Evolutionary conservation across 2,888 invertebrate genomes (phyloP), one percentile per base, ranked within the genome.

Genomic region (Elmis aenea): DNA sequence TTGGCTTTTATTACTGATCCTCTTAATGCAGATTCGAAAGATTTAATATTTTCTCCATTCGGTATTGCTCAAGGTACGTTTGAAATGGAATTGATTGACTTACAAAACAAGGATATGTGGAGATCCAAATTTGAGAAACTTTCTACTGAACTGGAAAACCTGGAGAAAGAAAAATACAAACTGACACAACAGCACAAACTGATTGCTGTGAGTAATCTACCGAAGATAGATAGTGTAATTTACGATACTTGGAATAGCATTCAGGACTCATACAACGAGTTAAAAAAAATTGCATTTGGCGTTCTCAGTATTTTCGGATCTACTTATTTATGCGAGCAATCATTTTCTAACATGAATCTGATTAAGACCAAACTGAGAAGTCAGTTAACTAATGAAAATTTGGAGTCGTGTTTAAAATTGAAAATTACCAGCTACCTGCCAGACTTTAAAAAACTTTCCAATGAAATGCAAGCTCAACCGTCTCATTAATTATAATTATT

Each of bases 91-190:
- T 18, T 18, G 18, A 5, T 18, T 5, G 52, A 54, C 48, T 54
- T 52, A 52, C 54, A 52, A 53, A 53, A 36, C 42, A 51, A 50
- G 31, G 49, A 50, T 51, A 18, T 18, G 8, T 18, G 18, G 18
- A 5, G 18, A 5, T 18, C 18, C 8, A 18, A 18, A 52, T 54
- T 57, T 35, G 45, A 57, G 54, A 53, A 55, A 54, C 56, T 58
- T 45, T 57, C 63, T 61, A 60, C 63, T 70, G 64, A 62, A 21
- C 40, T 57, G 44, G 52, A 57, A 54, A 49, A 45, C 50, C 40
- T 58, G 46, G 52, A 58, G 47, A 48, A 50, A 25, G 48, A 55
- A 1, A 55, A 54, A 54, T 51, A 49, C 54, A 41, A 45, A 8
- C 33, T 42, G 26, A 42, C 37, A 26, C 37, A 38, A 43, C 43